phyloP scores from a whole-genome alignment of 2,797 vertebrate genomes.

The Sylvilagus floridanus region DNA sequence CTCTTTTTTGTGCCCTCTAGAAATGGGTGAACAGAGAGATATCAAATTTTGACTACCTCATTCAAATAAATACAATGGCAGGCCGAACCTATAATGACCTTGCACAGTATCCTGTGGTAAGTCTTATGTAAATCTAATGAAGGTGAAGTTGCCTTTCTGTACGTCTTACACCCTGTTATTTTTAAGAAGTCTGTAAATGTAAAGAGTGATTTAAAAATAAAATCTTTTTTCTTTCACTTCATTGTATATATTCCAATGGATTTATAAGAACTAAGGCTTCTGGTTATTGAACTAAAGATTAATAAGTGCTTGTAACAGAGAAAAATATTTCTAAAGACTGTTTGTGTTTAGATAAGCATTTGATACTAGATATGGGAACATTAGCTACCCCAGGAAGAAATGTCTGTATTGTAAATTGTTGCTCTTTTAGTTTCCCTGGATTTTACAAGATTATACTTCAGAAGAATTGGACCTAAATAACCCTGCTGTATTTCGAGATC shows the following conservation, averaged over 20 bases:
- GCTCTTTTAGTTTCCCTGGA: conserved; percentile 95
- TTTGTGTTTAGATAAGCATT: conserved; percentile 37
- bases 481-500: conserved; percentile 94
- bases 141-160: conserved; percentile 45
- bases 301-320: conserved; percentile 15
- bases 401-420: conserved; percentile 69
- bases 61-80: conserved; percentile 98
- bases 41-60: conserved; percentile 98
- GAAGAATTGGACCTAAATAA: conserved; percentile 96
- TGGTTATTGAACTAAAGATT: conserved; percentile 43
- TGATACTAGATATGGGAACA: background rate
- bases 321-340: conserved; percentile 32
- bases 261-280: conserved; percentile 19
- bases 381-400: conserved; percentile 58
- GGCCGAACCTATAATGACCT: conserved; percentile 98
- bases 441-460: conserved; percentile 96
- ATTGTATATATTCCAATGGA: conserved; percentile 44
- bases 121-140: conserved; percentile 65
- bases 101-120: conserved; percentile 98
- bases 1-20: conserved; percentile 86
- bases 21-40: conserved; percentile 99
- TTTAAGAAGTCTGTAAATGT: conserved; percentile 41
- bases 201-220: conserved; percentile 38
- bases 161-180: conserved; percentile 2
- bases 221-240: conserved; percentile 43